Evolutionary conservation across 2,888 invertebrate genomes (phyloP).

Genomic region (Yponomeuta cagnagella): DNA sequence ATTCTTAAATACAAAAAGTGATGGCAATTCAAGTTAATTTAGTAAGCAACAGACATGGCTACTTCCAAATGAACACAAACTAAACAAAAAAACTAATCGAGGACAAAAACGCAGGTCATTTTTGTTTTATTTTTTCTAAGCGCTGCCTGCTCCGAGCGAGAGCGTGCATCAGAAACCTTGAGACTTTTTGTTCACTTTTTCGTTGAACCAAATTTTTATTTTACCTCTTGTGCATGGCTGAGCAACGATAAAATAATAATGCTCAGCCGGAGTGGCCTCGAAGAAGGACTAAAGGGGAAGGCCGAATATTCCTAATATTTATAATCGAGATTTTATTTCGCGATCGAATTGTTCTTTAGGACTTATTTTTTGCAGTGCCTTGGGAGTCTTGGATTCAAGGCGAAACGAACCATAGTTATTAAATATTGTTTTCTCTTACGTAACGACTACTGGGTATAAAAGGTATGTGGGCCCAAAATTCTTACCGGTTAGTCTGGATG

Average conservation of each 20-base stretch:
- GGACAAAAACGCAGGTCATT: constrained; percentile 75
- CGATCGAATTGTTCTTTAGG: constrained; percentile 54
- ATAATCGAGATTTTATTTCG: constrained; percentile 65
- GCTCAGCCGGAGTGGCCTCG: constrained; percentile 44
- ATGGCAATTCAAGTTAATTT: constrained; percentile 72
- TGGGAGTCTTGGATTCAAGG: constrained; percentile 38
- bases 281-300: constrained; percentile 56
- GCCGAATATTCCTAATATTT: constrained; percentile 56
- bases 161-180: constrained; percentile 73
- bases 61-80: constrained; percentile 75
- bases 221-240: constrained; percentile 54
- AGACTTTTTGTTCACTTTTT: constrained; percentile 51
- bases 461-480: no score
- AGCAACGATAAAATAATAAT: constrained; percentile 71
- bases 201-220: constrained; percentile 56
- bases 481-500: no score
- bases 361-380: constrained; percentile 55
- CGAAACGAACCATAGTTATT: constrained; percentile 27
- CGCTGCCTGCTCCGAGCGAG: constrained; percentile 42
- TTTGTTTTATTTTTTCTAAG: constrained; percentile 71
- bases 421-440: no score
- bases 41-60: constrained; percentile 71
- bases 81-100: constrained; percentile 73
- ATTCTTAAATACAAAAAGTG: constrained; percentile 49
- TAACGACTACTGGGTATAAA: no score